phyloP scores from a whole-genome alignment of 2,888 invertebrate species.

The Lasioglossum morio region DNA sequence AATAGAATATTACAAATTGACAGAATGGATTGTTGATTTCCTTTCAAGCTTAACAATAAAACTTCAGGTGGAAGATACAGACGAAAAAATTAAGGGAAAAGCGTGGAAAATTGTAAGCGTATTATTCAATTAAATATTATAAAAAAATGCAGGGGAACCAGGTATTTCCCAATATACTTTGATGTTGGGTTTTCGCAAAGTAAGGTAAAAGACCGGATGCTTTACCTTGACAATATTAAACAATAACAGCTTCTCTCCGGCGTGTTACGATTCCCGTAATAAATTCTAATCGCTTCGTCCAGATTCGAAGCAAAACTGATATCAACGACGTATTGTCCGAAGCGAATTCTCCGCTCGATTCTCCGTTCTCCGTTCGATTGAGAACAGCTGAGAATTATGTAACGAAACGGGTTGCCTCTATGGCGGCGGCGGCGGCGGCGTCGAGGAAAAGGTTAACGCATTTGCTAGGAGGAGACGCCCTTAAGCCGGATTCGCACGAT shows the following conservation, averaged over 20 bases:
- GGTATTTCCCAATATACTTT: too few relatives aligned
- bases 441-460: slow-evolving; percentile 59
- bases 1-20: too few relatives aligned
- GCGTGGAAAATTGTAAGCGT: too few relatives aligned
- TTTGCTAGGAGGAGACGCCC: slow-evolving; percentile 52
- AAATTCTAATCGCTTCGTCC: background rate
- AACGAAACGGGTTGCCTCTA: slow-evolving; percentile 36
- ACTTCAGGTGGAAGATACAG: too few relatives aligned
- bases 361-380: slow-evolving; percentile 21
- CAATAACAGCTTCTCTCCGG: background rate
- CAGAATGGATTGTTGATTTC: too few relatives aligned
- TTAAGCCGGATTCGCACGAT: slow-evolving; percentile 63
- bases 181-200: too few relatives aligned
- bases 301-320: background rate
- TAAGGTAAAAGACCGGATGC: too few relatives aligned
- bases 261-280: background rate
- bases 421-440: slow-evolving; percentile 8
- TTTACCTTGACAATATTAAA: too few relatives aligned
- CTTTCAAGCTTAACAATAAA: too few relatives aligned
- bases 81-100: too few relatives aligned
- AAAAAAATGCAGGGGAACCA: too few relatives aligned
- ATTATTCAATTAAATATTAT: too few relatives aligned
- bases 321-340: background rate
- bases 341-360: background rate
- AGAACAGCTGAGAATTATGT: slow-evolving; percentile 45